phyloP scores from a whole-genome alignment of 2,113 vertebrate species.

The Festucalex cinctus region DNA sequence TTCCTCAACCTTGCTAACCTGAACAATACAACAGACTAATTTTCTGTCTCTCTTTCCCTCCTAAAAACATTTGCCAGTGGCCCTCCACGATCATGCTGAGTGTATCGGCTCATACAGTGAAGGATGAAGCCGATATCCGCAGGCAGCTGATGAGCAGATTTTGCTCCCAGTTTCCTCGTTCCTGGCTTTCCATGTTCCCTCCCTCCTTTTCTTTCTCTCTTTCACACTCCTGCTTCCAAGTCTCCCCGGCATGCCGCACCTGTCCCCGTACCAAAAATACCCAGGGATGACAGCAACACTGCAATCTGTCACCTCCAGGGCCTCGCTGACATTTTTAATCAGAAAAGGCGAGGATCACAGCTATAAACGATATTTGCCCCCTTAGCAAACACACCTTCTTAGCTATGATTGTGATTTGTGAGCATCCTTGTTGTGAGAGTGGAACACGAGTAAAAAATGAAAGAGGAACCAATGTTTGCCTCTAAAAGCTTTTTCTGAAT shows the following conservation, averaged over 20 bases:
- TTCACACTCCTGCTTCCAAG: constrained; percentile 37
- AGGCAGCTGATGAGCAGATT: constrained; percentile 54
- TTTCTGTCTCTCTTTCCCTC: constrained; percentile 39
- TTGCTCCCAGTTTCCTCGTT: constrained; percentile 40
- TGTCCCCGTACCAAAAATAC: constrained; percentile 73
- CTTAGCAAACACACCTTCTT: constrained; percentile 56
- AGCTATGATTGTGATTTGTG: constrained; percentile 46
- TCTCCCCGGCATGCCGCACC: constrained; percentile 67
- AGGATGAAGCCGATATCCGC: constrained; percentile 42
- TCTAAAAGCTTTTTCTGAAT: constrained; percentile 41
- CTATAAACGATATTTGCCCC: constrained; percentile 62
- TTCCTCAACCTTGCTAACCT: background rate
- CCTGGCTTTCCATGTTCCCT: constrained; percentile 33
- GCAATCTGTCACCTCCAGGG: constrained; percentile 72
- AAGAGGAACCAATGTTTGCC: constrained; percentile 43
- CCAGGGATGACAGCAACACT: constrained; percentile 58
- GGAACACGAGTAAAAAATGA: constrained; percentile 40
- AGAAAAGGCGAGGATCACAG: constrained; percentile 65
- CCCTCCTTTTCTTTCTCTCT: constrained; percentile 19
- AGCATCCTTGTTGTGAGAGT: constrained; percentile 38
- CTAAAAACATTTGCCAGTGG: constrained; percentile 36
- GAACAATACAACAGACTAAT: constrained; percentile 40
- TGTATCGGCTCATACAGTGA: constrained; percentile 54
- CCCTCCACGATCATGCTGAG: constrained; percentile 56
- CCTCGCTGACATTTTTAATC: constrained; percentile 72